Percentiles rank a stretch among this genome's conserved stretches.
Evolutionary conservation across 1,140 invertebrate genomes (phyloP).

Genomic region (Sarcophaga peregrina): DNA sequence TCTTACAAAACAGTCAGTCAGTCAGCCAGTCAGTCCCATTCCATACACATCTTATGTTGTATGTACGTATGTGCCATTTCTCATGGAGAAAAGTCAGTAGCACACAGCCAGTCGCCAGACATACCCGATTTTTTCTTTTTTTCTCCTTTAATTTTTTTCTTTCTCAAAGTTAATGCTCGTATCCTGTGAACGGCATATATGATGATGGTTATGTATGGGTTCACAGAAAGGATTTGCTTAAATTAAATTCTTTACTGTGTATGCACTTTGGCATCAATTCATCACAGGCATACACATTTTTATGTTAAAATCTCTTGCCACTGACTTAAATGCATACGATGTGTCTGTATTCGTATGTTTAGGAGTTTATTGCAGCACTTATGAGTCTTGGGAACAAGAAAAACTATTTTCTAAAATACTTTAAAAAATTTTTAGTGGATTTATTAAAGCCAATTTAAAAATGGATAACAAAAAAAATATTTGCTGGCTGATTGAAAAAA

Average conservation of each 20-base stretch:
- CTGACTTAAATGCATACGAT: neutral
- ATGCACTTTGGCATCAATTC: slow-evolving; percentile 36
- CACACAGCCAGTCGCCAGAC: neutral
- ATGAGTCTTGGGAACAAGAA: neutral
- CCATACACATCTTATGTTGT: too few relatives aligned
- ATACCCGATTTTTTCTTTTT: neutral
- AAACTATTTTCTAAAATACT: too few relatives aligned
- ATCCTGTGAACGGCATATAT: neutral
- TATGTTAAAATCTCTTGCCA: neutral
- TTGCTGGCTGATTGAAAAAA: too few relatives aligned
- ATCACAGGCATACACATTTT: neutral
- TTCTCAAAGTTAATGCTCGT: neutral
- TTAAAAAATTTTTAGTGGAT: too few relatives aligned
- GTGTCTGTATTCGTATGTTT: neutral
- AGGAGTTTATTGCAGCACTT: too few relatives aligned
- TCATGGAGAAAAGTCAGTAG: neutral
- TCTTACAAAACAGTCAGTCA: neutral
- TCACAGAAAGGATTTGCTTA: neutral
- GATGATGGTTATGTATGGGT: neutral
- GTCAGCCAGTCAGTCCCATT: too few relatives aligned
- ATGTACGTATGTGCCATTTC: too few relatives aligned
- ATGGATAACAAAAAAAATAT: too few relatives aligned
- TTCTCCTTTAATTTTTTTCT: too few relatives aligned
- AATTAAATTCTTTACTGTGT: slow-evolving; percentile 30
- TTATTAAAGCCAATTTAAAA: too few relatives aligned